Conservation (phyloP, 2,888 invertebrate genomes). For the Sipha maydis region DNA sequence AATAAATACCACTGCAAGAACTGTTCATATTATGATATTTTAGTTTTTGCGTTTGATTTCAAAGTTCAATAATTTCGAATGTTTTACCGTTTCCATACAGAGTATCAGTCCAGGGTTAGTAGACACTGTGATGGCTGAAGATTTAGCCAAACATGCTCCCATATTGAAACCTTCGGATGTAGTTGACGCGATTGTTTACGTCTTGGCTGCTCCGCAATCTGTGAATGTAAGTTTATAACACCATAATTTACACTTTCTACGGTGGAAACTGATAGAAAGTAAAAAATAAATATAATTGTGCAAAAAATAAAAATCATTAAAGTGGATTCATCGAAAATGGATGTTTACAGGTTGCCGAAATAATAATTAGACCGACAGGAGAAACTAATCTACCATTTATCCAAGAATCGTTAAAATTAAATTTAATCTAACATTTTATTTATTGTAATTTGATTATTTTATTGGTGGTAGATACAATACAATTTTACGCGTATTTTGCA, state of each 20-base stretch:
- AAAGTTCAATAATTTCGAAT: neutral
- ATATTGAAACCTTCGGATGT: neutral
- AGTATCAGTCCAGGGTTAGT: conserved; percentile 49
- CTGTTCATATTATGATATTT: neutral
- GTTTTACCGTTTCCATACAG: neutral
- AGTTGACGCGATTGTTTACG: conserved; percentile 25
- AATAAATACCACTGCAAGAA: too few species aligned
- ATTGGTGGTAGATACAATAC: too few species aligned
- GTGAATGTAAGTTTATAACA: conserved; percentile 12
- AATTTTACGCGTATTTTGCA: neutral
- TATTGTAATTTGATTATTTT: too few species aligned
- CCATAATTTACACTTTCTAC: neutral
- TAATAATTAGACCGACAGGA: neutral
- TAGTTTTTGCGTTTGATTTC: neutral
- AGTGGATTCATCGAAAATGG: neutral
- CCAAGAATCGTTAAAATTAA: neutral
- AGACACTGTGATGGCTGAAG: conserved; percentile 12
- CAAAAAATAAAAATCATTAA: neutral
- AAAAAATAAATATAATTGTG: too few species aligned
- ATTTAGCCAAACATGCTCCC: too few species aligned
- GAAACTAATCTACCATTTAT: conserved; percentile 27
- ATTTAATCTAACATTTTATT: neutral
- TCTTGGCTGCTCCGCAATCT: neutral
- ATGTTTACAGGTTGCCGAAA: conserved; percentile 29
- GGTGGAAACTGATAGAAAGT: neutral